Conservation (phyloP, 2,888 invertebrate species). For the Drosophila tanythrix region DNA sequence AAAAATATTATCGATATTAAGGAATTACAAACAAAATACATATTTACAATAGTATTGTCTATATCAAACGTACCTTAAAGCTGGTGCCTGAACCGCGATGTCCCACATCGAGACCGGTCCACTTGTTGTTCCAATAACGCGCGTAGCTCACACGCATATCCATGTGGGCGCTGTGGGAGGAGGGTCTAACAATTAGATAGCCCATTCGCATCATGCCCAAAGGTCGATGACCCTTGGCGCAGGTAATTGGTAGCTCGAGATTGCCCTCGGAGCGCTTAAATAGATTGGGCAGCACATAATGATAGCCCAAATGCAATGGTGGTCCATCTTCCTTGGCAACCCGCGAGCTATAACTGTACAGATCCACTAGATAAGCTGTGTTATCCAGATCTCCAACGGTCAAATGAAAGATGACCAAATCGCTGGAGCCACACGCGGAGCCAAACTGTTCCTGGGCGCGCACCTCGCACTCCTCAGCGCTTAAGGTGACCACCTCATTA, state of each 20-base stretch:
- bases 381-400: constrained; percentile 90
- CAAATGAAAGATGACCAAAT: constrained; percentile 92
- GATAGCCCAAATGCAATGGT: constrained; percentile 94
- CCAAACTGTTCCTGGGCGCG: constrained; percentile 93
- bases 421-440: constrained; percentile 89
- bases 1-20: constrained; percentile 6
- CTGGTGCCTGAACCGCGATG: constrained; percentile 98
- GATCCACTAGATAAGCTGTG: constrained; percentile 93
- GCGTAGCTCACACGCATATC: constrained; percentile 92
- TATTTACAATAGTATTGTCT: background rate
- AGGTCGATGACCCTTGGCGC: constrained; percentile 93
- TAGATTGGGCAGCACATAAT: constrained; percentile 94
- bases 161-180: constrained; percentile 86
- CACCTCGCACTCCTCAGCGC: constrained; percentile 88
- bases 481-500: constrained; percentile 89
- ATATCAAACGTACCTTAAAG: constrained; percentile 87
- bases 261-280: constrained; percentile 92
- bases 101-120: constrained; percentile 96
- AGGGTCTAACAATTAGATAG: constrained; percentile 86
- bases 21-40: background rate
- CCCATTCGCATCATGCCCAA: constrained; percentile 91
- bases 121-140: constrained; percentile 94
- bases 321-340: constrained; percentile 88
- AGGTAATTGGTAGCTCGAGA: constrained; percentile 93
- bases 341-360: constrained; percentile 90